These are phyloP conservation scores for Semnornis frantzii DNA, from an alignment of 2,113 vertebrate genomes.

Conservation along the genomic window DNA sequence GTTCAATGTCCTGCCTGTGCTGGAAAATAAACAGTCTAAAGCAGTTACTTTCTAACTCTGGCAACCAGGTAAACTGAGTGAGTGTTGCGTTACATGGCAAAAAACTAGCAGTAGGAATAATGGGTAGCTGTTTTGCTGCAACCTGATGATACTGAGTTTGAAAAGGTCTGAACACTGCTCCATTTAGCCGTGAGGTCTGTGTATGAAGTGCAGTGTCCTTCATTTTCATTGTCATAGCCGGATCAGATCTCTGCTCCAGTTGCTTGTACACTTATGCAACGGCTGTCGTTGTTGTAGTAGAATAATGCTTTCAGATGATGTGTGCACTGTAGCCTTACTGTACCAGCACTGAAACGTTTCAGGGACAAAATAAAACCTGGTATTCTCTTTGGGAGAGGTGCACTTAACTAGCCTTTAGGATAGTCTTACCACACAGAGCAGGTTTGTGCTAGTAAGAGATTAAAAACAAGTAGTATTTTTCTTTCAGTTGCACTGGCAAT, in stretches of 20 bases:
- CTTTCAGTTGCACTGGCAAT: constrained; percentile 40
- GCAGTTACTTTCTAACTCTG: neutral
- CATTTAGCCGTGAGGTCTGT: constrained; percentile 27
- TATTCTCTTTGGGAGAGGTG: neutral
- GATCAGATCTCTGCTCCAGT: constrained; percentile 3
- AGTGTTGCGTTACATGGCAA: constrained; percentile 13
- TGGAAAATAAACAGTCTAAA: neutral
- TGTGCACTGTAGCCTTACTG: neutral
- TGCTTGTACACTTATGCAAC: neutral
- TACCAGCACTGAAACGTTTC: neutral
- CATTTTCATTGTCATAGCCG: neutral
- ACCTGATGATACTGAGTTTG: constrained; percentile 36
- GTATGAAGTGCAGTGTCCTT: neutral
- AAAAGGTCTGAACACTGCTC: constrained; percentile 37
- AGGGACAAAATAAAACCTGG: neutral
- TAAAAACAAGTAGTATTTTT: constrained; percentile 54
- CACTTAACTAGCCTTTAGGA: neutral
- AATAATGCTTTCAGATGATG: constrained; percentile 26
- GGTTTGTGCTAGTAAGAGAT: constrained; percentile 49
- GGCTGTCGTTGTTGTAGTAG: neutral
- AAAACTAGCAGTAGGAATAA: constrained; percentile 23
- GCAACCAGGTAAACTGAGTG: neutral
- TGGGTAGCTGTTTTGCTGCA: constrained; percentile 46
- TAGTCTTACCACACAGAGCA: constrained; percentile 19
- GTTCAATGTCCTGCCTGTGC: too few relatives aligned